Percentiles rank a stretch among this genome's conserved stretches.
These are phyloP conservation scores for Machaerirhynchus nigripectus DNA, from an alignment of 2,113 vertebrate species.

Conservation along the genomic window DNA sequence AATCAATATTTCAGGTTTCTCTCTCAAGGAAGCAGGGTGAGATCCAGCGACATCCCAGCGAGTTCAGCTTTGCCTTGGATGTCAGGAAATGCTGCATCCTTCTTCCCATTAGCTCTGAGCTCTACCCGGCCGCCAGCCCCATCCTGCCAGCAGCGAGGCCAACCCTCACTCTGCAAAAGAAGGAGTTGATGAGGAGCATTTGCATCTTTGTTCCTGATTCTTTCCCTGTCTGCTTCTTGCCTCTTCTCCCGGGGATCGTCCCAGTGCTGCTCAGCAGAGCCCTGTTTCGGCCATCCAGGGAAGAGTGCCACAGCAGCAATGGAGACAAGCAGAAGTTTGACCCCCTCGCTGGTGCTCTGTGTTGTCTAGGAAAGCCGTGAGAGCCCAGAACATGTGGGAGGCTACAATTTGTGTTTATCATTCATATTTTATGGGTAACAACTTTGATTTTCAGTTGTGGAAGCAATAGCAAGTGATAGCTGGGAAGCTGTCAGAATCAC, in stretches of 20 bases:
- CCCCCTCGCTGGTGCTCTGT: not conserved
- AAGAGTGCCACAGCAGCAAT: not conserved
- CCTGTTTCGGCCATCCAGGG: not conserved
- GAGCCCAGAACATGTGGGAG: not conserved
- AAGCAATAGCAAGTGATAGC: constrained; percentile 37
- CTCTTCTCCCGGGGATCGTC: not conserved
- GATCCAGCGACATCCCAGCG: not conserved
- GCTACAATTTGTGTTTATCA: constrained; percentile 4
- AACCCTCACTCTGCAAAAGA: not conserved
- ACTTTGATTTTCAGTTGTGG: constrained; percentile 34
- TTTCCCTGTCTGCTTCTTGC: not conserved
- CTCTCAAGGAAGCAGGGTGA: not conserved
- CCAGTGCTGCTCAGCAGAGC: no score
- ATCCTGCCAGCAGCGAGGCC: not conserved
- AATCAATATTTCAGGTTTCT: not conserved
- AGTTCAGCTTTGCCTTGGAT: not conserved
- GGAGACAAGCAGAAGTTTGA: not conserved
- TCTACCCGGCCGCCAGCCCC: not conserved
- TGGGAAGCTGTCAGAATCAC: constrained; percentile 55
- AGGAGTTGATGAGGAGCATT: not conserved
- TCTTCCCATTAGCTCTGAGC: not conserved
- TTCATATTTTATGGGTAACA: constrained; percentile 46
- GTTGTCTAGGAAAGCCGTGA: not conserved
- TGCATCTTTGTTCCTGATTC: not conserved
- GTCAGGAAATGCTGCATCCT: not conserved